A percentile compares a stretch with the other conserved stretches of the same genome.
Conservation (phyloP, 1,140 invertebrate genomes). For the Chironomus tepperi region DNA sequence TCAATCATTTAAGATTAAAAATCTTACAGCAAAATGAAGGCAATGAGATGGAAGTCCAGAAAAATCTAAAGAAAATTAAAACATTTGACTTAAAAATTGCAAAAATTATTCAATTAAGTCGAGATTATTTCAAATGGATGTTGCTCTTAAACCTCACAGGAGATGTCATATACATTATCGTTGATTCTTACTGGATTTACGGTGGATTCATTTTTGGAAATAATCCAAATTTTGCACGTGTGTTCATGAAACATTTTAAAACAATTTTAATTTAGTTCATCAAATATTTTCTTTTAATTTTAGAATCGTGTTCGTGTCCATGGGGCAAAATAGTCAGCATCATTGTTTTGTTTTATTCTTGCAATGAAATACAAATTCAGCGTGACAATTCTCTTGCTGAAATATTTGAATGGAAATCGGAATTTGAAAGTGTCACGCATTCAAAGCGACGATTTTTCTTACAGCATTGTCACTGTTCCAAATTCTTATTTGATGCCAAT, state of each 20-base stretch:
- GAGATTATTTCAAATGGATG: conserved; percentile 1
- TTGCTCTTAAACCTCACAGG: background rate
- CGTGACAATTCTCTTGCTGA: background rate
- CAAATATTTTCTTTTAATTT: background rate
- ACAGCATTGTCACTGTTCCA: background rate
- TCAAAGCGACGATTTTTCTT: background rate
- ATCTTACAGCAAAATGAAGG: background rate
- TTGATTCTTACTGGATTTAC: background rate
- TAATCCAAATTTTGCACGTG: background rate
- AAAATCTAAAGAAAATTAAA: background rate
- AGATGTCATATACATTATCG: background rate
- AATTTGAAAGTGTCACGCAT: background rate
- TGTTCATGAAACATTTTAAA: background rate
- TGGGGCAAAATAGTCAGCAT: background rate
- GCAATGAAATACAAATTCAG: background rate
- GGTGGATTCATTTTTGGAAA: background rate
- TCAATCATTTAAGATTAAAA: background rate
- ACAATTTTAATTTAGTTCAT: background rate
- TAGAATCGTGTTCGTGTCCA: background rate
- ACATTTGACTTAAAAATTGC: background rate
- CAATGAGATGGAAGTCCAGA: background rate
- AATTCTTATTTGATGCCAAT: background rate
- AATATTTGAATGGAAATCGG: background rate
- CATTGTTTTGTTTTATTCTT: background rate
- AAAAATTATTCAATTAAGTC: background rate